Evolutionary conservation across 2,797 vertebrate species (phyloP).

Genomic region (Oreortyx pictus): DNA sequence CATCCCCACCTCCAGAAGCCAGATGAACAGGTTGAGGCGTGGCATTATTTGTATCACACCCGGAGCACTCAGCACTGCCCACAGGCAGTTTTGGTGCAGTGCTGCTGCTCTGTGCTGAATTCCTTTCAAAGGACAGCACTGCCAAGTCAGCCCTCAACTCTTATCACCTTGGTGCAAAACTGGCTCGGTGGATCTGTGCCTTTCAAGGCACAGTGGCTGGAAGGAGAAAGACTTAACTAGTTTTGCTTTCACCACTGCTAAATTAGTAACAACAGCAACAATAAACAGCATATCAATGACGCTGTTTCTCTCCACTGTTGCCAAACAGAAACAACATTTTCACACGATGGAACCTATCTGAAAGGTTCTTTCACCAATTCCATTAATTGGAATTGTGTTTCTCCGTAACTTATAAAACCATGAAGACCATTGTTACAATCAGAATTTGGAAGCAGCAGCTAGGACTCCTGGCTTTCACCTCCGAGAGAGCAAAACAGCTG

Average conservation of each 20-base stretch:
- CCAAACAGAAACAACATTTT: background rate
- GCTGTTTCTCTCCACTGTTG: background rate
- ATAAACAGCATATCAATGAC: background rate
- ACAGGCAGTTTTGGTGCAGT: background rate
- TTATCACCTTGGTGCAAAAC: background rate
- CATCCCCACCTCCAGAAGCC: slow-evolving; percentile 3
- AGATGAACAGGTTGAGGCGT: slow-evolving; percentile 10
- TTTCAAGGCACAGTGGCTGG: background rate
- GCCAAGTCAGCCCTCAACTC: background rate
- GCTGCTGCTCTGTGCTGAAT: background rate
- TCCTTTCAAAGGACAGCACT: background rate
- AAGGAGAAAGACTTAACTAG: background rate
- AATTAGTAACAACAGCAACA: background rate
- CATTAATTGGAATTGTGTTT: background rate
- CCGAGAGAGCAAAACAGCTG: background rate
- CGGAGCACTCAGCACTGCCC: background rate
- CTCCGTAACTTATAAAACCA: too few species aligned
- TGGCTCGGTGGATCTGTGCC: background rate
- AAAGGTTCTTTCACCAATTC: background rate
- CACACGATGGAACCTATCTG: background rate
- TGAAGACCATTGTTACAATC: too few species aligned
- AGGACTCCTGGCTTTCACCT: background rate
- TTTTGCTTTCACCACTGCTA: background rate
- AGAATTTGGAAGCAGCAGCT: background rate
- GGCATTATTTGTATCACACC: background rate